Base-by-base conservation (phyloP, 2,113 vertebrate genomes). In the Gymnarchus niloticus region DNA sequence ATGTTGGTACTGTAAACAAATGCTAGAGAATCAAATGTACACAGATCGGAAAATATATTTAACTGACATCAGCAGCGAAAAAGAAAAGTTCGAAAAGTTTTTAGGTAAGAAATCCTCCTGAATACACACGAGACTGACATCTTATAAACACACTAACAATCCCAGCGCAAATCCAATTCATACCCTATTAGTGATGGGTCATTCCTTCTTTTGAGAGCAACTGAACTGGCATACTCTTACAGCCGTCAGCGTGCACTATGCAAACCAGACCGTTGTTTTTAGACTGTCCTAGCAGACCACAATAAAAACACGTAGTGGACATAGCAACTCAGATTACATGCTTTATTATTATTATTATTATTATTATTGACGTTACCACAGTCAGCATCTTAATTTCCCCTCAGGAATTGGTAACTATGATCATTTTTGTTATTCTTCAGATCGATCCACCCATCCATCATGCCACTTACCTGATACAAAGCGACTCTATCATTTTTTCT, bases 131-230 rank as follows among this genome's bases (percentile, higher is more conserved):
- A 87, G 85, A 4, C 85, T 81, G 77, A 8, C 83, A 87, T 90
- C 88, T 87, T 73, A 87, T 89, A 81, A 90, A 89, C 80, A 86
- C 77, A 12, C 28, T 85, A 88, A 87, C 87, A 87, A 84, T 88
- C 87, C 80, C 86, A 87, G 91, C 85, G 88, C 73, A 87, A 48
- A 76, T 46, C 88, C 87, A 85, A 90, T 89, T 91, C 87, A 89
- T 41, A 59, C 0, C 82, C 54, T 89, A 86, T 90, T 90, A 88
- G 88, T 88, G 86, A 87, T 86, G 88, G 90, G 87, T 91, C 89
- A 90, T 73, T 84, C 87, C 90, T 86, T 82, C 88, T 86, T 88
- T 88, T 91, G 81, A 88, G 56, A n/a, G 56, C 88, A 76, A 78
- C 19, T 81, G 56, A 48, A 56, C 14, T 19, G 57, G 25, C 33